Evolutionary conservation across 2,888 invertebrate species (phyloP), one percentile per base, ranked within the genome.

Genomic region (Netelia fuscicornis): DNA sequence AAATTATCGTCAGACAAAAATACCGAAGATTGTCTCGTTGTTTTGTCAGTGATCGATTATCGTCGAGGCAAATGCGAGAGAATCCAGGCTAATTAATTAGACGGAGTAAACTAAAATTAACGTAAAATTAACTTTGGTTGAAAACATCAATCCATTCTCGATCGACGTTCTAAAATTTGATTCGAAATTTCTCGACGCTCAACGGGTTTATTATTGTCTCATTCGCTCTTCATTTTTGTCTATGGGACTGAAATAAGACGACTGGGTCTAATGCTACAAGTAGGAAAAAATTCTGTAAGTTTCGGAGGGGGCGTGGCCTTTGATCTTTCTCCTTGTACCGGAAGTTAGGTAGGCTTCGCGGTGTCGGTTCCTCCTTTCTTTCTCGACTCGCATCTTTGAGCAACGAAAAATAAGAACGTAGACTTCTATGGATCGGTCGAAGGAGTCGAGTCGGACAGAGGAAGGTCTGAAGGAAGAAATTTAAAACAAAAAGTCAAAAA

Each of bases 371-470:
- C 20, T 62, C 20, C 60, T 42, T 64, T 37, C 64, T n/a, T 70
- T 13, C 11, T 64, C 64, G 65, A 48, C 11, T 70, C 64, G 58
- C 62, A 25, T 58, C 75, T 81, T 72, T 81, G 85, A 85, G 76
- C 80, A 76, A 83, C 48, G 71, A 76, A 48, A 60, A 37, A 37
- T 6, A 37, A 37, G 1, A 37, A 37, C 2, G 5, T 20, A 30
- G 5, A 30, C 2, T 30, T 2, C 30, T 3, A 5, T 30, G 30
- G 30, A 2, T 30, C 30, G 3, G 3, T 30, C 30, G 30, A 30
- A 30, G 5, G 30, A 72, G 56, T 44, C 52, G 37, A 54, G 48
- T 11, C 23, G 13, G 11, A 62, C 30, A 30, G 30, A 54, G 25
- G 44, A 52, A 42, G 67, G 11, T 44, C 2, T 54, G 25, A 30